Conservation (phyloP, 2,113 vertebrate species). For the Coptodon bakossiorum region DNA sequence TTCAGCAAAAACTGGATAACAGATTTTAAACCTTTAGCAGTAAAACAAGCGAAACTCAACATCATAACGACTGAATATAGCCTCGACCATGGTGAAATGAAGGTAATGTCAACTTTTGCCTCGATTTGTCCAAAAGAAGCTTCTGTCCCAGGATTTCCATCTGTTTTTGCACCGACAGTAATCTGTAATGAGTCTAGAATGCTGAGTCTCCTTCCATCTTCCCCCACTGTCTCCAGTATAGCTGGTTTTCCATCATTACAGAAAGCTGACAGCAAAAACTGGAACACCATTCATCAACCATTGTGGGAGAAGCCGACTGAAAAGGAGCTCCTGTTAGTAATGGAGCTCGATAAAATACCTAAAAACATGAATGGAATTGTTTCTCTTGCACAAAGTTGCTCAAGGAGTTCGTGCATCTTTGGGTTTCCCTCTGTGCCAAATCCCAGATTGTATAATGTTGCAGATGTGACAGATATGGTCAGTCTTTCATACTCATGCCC, state of each 20-base stretch:
- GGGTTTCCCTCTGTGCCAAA: slow-evolving; percentile 34
- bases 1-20: not conserved
- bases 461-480: slow-evolving; percentile 12
- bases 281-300: not conserved
- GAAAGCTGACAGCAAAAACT: slow-evolving; percentile 20
- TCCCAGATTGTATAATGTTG: not conserved
- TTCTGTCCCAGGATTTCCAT: slow-evolving; percentile 12
- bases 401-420: slow-evolving; percentile 8
- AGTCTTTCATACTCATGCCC: not conserved
- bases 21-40: not conserved
- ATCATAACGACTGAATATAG: not conserved
- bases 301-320: slow-evolving; percentile 4
- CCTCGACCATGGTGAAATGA: not conserved
- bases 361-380: slow-evolving; percentile 4
- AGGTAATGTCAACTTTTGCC: slow-evolving; percentile 4
- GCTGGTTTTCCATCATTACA: slow-evolving; percentile 43
- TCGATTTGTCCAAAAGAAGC: slow-evolving; percentile 21
- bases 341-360: not conserved
- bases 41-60: not conserved
- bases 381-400: slow-evolving; percentile 31
- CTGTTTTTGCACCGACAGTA: not conserved
- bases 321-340: not conserved
- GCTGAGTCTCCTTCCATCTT: not conserved
- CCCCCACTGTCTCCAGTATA: slow-evolving; percentile 2
- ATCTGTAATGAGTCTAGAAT: not conserved